Evolutionary conservation across 2,888 invertebrate genomes (phyloP), one percentile per base, ranked within the genome.

Genomic region (Cheilosia grossa): DNA sequence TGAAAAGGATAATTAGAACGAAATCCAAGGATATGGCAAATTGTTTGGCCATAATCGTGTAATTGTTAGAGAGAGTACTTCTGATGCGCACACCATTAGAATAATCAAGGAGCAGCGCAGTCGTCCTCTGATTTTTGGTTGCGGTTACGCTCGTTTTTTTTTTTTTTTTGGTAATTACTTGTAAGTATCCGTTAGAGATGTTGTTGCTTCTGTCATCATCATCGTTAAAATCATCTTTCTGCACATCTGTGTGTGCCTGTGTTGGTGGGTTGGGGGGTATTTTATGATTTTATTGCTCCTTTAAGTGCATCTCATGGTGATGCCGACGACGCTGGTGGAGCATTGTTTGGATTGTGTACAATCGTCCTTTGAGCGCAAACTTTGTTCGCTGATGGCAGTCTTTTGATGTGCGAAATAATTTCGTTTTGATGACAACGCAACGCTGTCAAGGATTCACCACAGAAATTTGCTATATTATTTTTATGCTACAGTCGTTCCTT

Each of bases 31-130:
- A 85, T 80, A 85, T 56, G 83, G 74, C 69, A 56, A 85, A 80
- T 70, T 75, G 74, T 70, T 85, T 85, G 66, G 83, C 83, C 83
- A 85, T 85, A 85, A 74, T 85, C 83, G 80, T 70, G 63, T 70
- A 47, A 80, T 69, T 80, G 64, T 70, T 70, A 72, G 64, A 69
- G 59, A 75, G 70, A 17, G 24, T 74, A 63, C 73, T 73, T 17
- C 70, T 59, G 53, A 74, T 59, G 70, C 49, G 75, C 51, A 80
- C 83, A 80, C 66, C 83, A 85, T 85, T 75, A 80, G 80, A 80
- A 70, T 75, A 59, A 49, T 49, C 74, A 66, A 74, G 53, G 30
- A 64, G 63, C 58, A 54, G 40, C 47, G 44, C 15, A 54, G 42
- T 17, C 49, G n/a, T 33, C 19, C 19, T n/a, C 30, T 17, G 17